Evolutionary conservation across 1,140 invertebrate species (phyloP), one percentile per base, ranked within the genome.

Genomic region (Aphelinus certus): DNA sequence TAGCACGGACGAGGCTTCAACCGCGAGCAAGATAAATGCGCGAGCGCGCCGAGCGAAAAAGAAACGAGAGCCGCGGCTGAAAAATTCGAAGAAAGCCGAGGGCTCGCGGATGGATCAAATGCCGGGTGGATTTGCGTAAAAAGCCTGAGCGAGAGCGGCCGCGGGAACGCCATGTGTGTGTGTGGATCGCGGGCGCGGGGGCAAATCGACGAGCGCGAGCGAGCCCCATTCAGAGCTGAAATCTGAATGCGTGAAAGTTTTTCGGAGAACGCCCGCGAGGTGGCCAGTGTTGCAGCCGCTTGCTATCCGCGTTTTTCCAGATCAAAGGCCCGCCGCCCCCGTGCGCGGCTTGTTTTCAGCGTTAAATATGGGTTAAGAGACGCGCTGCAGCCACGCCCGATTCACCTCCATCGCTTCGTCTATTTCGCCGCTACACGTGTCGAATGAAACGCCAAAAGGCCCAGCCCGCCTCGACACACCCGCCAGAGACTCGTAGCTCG

Each of bases 331-430:
- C 6, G 3, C 3, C 9, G 47, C 7, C n/a, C 42, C 7, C 60
- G 46, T 46, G 1, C 60, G 6, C 9, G 45, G 60, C 10, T 48
- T 1, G 2, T 72, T 72, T 65, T 43, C 26, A 42, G 49, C 10
- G 62, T 65, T 64, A 64, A 72, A 72, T 65, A 56, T 72, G 53
- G 55, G 61, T 72, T 57, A 72, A 72, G 58, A 64, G 60, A 64
- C 42, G 67, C 43, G 46, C 7, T 49, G n/a, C 3, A 46, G 4
- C 43, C 10, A 46, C 2, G 7, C 7, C 3, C 7, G 2, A 43
- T 61, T 60, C 26, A 26, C 26, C 26, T 26, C 26, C 26, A 26
- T 26, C 26, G 26, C 26, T 26, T 0, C 26, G 26, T 26, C 26
- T 26, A 26, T 26, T 26, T 26, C 26, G 26, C 26, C 26, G 26